Conservation (phyloP, 2,113 vertebrate species). For the Perca fluviatilis region DNA sequence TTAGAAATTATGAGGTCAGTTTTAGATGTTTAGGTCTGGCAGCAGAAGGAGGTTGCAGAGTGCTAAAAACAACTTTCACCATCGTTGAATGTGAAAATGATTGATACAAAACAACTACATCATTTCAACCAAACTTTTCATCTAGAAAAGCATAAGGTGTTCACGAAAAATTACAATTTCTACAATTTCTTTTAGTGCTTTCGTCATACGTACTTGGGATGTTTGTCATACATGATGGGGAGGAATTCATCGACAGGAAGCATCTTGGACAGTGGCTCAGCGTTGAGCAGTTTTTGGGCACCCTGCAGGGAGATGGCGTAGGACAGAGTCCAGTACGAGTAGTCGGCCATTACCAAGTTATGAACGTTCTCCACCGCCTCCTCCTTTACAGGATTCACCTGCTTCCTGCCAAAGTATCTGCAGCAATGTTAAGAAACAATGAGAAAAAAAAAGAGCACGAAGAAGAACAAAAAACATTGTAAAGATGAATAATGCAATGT, state of each 20-base stretch:
- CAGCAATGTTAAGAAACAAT: not conserved
- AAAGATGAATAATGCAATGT: not conserved
- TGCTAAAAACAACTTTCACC: not conserved
- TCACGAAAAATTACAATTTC: not conserved
- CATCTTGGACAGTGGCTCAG: conserved; percentile 93
- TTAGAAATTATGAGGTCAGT: conserved; percentile 15
- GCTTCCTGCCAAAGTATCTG: conserved; percentile 96
- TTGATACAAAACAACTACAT: not conserved
- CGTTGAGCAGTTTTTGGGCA: conserved; percentile 92
- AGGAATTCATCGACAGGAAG: conserved; percentile 97
- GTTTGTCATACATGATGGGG: conserved; percentile 97
- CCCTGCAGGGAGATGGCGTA: conserved; percentile 91
- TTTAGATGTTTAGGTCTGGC: conserved; percentile 28
- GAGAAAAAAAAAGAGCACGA: not conserved
- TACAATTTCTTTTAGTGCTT: not conserved
- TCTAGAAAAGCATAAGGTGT: not conserved
- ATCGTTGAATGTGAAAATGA: not conserved
- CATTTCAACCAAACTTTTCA: not conserved
- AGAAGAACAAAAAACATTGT: not conserved
- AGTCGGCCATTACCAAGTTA: conserved; percentile 90
- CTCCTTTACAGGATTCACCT: conserved; percentile 90
- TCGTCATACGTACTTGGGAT: conserved; percentile 90
- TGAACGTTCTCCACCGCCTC: conserved; percentile 84
- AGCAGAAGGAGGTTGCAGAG: not conserved
- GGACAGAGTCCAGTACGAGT: conserved; percentile 96